Evolutionary conservation across 2,113 vertebrate species (phyloP).

Genomic region (Melanostigma gelatinosum): DNA sequence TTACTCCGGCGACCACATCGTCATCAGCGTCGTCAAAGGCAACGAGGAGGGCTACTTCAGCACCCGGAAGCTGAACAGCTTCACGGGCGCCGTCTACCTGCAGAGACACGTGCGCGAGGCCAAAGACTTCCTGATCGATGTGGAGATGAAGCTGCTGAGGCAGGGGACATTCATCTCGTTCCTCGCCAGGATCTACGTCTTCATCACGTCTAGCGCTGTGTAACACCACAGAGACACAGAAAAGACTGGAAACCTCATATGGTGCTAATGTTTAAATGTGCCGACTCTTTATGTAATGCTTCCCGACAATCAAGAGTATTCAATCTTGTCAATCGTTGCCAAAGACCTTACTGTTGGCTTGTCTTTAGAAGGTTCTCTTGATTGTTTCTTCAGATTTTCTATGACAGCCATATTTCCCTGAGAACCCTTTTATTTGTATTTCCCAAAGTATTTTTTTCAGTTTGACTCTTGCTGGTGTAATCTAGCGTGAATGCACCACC

Average conservation of each 20-base stretch:
- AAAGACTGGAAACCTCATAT: constrained; percentile 45
- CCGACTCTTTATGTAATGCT: constrained; percentile 12
- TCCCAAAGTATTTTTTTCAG: constrained; percentile 33
- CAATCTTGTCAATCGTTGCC: constrained; percentile 14
- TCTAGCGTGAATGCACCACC: neutral
- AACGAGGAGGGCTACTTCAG: constrained; percentile 92
- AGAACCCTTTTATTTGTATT: constrained; percentile 30
- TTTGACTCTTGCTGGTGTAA: neutral
- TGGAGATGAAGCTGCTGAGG: constrained; percentile 95
- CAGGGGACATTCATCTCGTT: constrained; percentile 91
- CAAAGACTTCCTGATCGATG: constrained; percentile 91
- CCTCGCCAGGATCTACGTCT: constrained; percentile 92
- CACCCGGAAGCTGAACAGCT: constrained; percentile 89
- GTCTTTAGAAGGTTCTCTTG: neutral
- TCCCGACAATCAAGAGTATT: neutral
- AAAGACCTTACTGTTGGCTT: constrained; percentile 3
- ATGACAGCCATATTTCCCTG: constrained; percentile 12
- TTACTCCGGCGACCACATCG: constrained; percentile 89
- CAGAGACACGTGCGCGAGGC: constrained; percentile 87
- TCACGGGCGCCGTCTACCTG: constrained; percentile 90
- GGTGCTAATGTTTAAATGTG: constrained; percentile 61
- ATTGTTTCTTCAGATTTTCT: neutral
- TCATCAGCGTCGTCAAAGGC: constrained; percentile 87
- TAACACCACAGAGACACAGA: neutral
- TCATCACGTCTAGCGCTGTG: constrained; percentile 87